phyloP scores from a whole-genome alignment of 2,113 vertebrate species.

The Chiloscyllium plagiosum region DNA sequence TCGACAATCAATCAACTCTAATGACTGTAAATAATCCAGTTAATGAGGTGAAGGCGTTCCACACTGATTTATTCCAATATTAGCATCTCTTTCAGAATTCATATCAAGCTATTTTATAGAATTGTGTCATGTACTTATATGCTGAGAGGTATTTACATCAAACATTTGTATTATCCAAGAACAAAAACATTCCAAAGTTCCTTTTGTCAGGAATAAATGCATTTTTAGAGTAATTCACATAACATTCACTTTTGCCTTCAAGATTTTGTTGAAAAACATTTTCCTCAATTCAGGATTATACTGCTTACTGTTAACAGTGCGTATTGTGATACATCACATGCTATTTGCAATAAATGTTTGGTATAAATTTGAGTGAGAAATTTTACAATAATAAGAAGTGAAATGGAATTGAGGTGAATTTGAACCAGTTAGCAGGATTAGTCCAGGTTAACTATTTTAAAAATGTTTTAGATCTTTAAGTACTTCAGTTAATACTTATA shows the following conservation, averaged over 20 bases:
- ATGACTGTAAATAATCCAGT: neutral
- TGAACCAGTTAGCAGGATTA: neutral
- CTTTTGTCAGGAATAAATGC: neutral
- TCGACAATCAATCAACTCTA: neutral
- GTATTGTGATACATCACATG: neutral
- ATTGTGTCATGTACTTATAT: neutral
- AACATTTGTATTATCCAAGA: neutral
- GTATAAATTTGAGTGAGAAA: neutral
- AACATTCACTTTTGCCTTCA: neutral
- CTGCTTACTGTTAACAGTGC: neutral
- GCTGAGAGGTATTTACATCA: neutral
- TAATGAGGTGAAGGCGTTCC: neutral
- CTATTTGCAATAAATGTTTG: neutral
- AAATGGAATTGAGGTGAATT: neutral
- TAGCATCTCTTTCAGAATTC: neutral
- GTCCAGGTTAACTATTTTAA: neutral
- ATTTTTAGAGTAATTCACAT: neutral
- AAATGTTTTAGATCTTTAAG: neutral
- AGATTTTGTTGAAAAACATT: neutral
- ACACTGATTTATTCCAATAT: neutral
- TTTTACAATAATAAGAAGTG: neutral
- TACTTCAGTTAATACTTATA: neutral
- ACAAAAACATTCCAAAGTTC: neutral
- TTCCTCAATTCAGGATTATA: neutral
- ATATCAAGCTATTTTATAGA: neutral